Conservation (phyloP, 2,888 invertebrate genomes). For the Antheraea assamensis region DNA sequence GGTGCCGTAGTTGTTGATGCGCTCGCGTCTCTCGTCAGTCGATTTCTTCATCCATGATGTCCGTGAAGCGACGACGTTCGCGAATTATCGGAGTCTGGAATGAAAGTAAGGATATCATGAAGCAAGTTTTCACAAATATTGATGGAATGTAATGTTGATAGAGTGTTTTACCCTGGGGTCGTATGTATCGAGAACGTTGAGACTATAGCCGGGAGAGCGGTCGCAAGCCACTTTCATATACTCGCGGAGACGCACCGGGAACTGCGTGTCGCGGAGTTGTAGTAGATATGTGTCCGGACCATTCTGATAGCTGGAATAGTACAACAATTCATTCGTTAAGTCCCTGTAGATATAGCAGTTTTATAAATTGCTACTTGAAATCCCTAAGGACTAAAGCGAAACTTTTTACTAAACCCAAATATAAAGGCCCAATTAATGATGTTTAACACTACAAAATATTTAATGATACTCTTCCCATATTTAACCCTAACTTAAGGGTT, state of each 20-base stretch:
- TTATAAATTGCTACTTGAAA: neutral
- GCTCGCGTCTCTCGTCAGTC: conserved; percentile 92
- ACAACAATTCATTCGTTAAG: neutral
- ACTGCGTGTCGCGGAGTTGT: conserved; percentile 95
- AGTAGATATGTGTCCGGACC: conserved; percentile 98
- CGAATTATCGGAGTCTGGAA: conserved; percentile 91
- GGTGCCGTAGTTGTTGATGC: conserved; percentile 89
- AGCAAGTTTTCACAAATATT: neutral
- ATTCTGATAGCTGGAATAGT: conserved; percentile 91
- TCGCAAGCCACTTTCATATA: conserved; percentile 96
- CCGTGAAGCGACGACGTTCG: conserved; percentile 94
- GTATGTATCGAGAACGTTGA: conserved; percentile 86
- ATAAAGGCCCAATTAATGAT: too few relatives aligned
- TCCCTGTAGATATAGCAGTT: too few relatives aligned
- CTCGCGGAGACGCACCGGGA: conserved; percentile 95
- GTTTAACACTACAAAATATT: too few relatives aligned
- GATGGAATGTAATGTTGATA: neutral
- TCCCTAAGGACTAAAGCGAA: neutral
- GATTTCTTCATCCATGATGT: conserved; percentile 97
- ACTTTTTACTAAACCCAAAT: too few relatives aligned
- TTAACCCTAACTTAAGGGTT: too few relatives aligned
- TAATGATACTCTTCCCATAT: too few relatives aligned
- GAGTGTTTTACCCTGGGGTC: conserved; percentile 88
- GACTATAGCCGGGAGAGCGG: conserved; percentile 87
- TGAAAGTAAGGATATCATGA: neutral